Evolutionary conservation across 1,140 invertebrate species (phyloP).

Genomic region (Drosophila funebris): DNA sequence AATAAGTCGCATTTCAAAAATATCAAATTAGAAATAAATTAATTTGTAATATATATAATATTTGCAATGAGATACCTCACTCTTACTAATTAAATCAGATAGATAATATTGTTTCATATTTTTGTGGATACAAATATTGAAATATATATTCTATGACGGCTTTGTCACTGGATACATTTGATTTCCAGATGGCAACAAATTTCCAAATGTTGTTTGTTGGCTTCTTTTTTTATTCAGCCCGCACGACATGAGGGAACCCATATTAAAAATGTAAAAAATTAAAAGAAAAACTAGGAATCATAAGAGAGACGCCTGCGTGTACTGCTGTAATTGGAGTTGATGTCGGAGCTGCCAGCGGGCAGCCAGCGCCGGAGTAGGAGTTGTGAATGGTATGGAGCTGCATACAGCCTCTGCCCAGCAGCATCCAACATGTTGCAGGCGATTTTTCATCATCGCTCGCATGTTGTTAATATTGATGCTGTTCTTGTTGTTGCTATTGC

Average conservation of each 20-base stretch:
- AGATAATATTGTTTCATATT: no score
- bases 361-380: constrained; percentile 31
- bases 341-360: constrained; percentile 76
- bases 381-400: neutral
- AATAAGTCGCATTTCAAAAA: no score
- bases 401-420: constrained; percentile 42
- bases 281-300: constrained; percentile 68
- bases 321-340: constrained; percentile 81
- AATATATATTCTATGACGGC: neutral
- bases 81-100: no score
- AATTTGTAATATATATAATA: no score
- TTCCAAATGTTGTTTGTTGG: constrained; percentile 2
- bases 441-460: constrained; percentile 80
- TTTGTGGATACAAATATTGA: no score
- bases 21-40: no score
- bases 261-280: constrained; percentile 52
- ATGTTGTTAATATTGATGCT: constrained; percentile 63
- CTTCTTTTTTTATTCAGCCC: constrained; percentile 15
- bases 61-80: no score
- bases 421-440: constrained; percentile 80
- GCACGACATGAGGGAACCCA: constrained; percentile 54
- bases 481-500: constrained; percentile 42
- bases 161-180: constrained; percentile 2
- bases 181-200: constrained; percentile 19
- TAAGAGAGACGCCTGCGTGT: constrained; percentile 79